These are phyloP conservation scores for Rhabdophis nuchalis DNA, from an alignment of 2,797 vertebrate species.

Conservation along the genomic window DNA sequence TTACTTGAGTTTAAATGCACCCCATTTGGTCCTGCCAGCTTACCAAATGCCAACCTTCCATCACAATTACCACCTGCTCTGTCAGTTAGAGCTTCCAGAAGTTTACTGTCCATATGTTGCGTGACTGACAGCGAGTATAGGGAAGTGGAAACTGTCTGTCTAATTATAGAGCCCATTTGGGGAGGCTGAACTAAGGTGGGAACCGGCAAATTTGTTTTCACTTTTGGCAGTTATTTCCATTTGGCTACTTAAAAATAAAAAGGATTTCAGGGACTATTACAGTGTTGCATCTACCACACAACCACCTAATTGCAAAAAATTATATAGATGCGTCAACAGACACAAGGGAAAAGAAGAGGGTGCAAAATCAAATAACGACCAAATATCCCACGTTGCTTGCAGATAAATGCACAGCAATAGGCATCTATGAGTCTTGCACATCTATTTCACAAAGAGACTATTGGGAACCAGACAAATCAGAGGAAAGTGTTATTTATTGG, in stretches of 20 bases:
- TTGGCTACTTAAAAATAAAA: constrained; percentile 11
- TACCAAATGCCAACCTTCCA: constrained; percentile 45
- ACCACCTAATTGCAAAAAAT: neutral
- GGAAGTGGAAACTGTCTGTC: neutral
- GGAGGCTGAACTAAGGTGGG: neutral
- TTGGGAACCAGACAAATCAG: neutral
- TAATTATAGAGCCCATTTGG: constrained; percentile 12
- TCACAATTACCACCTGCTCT: constrained; percentile 62
- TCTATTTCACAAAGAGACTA: neutral
- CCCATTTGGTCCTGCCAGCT: constrained; percentile 41
- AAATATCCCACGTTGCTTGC: neutral
- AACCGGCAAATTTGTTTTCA: neutral
- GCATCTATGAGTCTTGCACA: neutral
- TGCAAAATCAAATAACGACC: neutral
- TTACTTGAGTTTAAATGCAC: constrained; percentile 28
- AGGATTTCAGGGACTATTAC: neutral
- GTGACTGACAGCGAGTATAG: constrained; percentile 35
- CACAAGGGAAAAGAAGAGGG: neutral
- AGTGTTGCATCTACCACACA: neutral
- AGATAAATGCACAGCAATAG: neutral
- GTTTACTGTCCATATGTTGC: constrained; percentile 57
- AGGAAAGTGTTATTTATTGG: neutral
- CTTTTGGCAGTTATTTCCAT: neutral
- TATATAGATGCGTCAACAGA: neutral
- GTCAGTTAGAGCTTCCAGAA: constrained; percentile 36